Evolutionary conservation across 2,797 vertebrate species (phyloP), one percentile per base, ranked within the genome.

Genomic region (Ibycter americanus): DNA sequence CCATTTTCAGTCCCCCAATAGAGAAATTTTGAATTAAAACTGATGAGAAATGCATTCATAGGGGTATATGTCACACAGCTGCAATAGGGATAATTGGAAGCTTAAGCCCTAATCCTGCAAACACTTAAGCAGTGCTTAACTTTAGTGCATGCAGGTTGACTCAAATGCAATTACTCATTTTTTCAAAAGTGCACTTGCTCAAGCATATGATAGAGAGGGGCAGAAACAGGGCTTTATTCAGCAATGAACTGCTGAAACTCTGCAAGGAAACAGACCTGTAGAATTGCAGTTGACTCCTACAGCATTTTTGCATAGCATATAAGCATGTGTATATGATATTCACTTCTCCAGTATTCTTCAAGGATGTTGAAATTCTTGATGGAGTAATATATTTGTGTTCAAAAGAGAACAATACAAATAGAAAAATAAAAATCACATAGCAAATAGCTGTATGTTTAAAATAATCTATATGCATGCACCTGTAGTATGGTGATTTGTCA

Each of bases 31-130:
- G 59, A 93, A 96, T 93, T 95, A 95, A 92, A 97, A 89, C n/a
- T 82, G 47, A 93, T 89, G 77, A 92, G 67, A 93, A 92, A 87
- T 65, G 58, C 77, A 67, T 89, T 95, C 86, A 87, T 49, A 80
- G 73, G 58, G 51, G 66, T 87, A 16, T 92, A 46, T 87, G 85
- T 86, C 86, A 80, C 76, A 72, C 73, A 96, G 91, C 94, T 93
- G 91, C 83, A 71, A 55, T 90, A 63, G 80, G 86, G 52, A 93
- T 94, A 91, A 96, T 90, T 93, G 94, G 77, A 93, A 93, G 63
- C 88, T 96, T 96, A 95, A 95, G 56, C 73, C 52, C 63, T 93
- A 96, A 96, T 93, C 88, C 95, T 90, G 86, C 87, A 89, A 94
- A 84, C 88, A 92, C 73, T 95, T 96, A 76, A 88, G 73, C 32